Base-by-base conservation (phyloP, 1,140 invertebrate species). In the Matsumurasca onukii region DNA sequence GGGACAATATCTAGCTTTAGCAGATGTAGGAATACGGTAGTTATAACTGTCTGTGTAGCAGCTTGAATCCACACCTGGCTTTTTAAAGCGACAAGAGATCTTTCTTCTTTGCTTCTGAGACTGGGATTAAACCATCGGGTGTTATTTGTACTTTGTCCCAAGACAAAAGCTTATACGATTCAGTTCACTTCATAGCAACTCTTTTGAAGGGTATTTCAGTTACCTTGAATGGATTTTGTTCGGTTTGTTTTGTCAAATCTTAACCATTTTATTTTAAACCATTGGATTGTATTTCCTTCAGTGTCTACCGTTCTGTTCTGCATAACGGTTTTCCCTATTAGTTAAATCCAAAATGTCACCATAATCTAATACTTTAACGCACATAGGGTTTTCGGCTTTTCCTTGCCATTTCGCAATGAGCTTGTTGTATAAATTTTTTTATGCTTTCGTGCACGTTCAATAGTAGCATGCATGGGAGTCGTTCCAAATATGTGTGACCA, bases 241-340 rank as follows among this genome's bases (percentile, higher is more conserved):
- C n/a, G 69, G 69, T 13, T 57, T 31, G 25, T 13, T 22, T 59
- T 67, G 9, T 70, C n/a, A 70, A 70, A 70, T 15, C 64, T 24
- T 24, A 70, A 64, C 65, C 65, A 70, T 45, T 70, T 70, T 1
- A 70, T 34, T 29, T 59, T 67, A 17, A 68, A 31, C 69, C 57
- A 70, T n/a, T 45, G n/a, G 17, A 67, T 25, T 39, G 27, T 70
- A 15, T 51, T 30, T 61, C 27, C 55, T 20, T 29, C 27, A 29
- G 45, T 48, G 63, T 59, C 25, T 31, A n/a, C 5, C 30, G 52
- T 67, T 27, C 17, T 67, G 31, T 52, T 67, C 1, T 17, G 24
- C n/a, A 67, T 27, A 15, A 67, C n/a, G 17, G 1, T 31, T n/a
- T 51, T 3, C 22, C 48, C 15, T 27, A 29, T 1, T 1, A 24